A percentile compares a stretch with the other conserved stretches of the same genome.
phyloP scores from a whole-genome alignment of 2,888 invertebrate genomes.

The Trissolcus japonicus region DNA sequence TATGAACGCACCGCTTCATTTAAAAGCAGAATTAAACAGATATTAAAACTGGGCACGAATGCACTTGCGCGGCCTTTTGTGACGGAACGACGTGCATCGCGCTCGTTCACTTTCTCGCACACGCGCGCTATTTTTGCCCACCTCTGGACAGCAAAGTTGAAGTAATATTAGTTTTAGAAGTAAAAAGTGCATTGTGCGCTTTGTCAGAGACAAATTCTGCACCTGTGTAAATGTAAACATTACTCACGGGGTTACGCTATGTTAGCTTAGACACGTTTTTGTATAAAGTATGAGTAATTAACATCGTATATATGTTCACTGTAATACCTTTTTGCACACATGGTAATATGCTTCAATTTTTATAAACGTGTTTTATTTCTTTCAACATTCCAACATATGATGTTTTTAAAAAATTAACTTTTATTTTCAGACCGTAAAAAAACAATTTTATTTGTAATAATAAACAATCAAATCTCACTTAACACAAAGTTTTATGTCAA shows the following conservation, averaged over 20 bases:
- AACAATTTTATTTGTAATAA: too few relatives aligned
- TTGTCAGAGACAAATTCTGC: conserved; percentile 55
- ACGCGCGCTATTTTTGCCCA: conserved; percentile 28
- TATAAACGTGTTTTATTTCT: background rate
- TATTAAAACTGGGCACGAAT: conserved; percentile 29
- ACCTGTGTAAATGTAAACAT: conserved; percentile 54
- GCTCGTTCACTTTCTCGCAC: background rate
- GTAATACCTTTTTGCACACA: conserved; percentile 9
- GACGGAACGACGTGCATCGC: background rate
- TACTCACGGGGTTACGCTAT: conserved; percentile 31
- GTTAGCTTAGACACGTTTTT: conserved; percentile 42
- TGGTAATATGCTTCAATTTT: background rate
- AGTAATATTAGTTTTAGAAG: conserved; percentile 54
- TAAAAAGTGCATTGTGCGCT: conserved; percentile 53
- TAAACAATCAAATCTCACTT: too few relatives aligned
- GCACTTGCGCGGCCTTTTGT: conserved; percentile 29
- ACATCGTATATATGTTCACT: conserved; percentile 9
- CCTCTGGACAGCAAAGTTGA: conserved; percentile 27
- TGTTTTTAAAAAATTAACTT: too few relatives aligned
- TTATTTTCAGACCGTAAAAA: too few relatives aligned
- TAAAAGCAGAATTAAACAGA: conserved; percentile 39
- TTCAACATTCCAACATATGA: too few relatives aligned
- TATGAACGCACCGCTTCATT: conserved; percentile 31
- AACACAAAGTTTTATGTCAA: too few relatives aligned
- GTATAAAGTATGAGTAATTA: conserved; percentile 40